Evolutionary conservation across 2,113 vertebrate genomes (phyloP), one percentile per base, ranked within the genome.

Genomic region (Phycodurus eques): DNA sequence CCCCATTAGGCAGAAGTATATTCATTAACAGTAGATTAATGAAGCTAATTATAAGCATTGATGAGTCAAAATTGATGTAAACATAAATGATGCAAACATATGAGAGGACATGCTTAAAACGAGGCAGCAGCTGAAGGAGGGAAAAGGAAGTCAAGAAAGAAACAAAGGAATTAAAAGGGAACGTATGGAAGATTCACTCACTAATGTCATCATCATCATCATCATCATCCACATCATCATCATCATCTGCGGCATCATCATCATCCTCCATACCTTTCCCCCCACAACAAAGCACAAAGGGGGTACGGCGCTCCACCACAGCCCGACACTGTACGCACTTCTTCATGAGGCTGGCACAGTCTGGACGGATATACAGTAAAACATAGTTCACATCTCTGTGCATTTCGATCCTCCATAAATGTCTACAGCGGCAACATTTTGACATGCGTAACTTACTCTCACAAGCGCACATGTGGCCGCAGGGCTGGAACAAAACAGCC

Each of bases 391-490:
- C 9, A 13, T n/a, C 33, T 39, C 35, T 54, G 19, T 20, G 19
- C 7, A 9, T 39, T 31, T 7, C 10, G 1, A 59, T 6, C 10
- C 2, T 47, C 11, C 46, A 39, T 39, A 39, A 8, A 10, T 14
- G 56, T 57, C 2, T 4, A 20, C 35, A 2, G 9, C 33, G 15
- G 8, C 19, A 2, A 56, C 51, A 57, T 71, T 59, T 17, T 27
- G 64, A 66, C 42, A 46, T 46, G 54, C 22, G 4, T 4, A 74
- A 98, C 98, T 97, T 94, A 99, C 98, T 99, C 86, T 99, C 98
- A 94, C 98, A 99, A 86, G 98, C 98, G 90, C 98, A 99, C 97
- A 99, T 99, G 91, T 99, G 98, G 79, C 98, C 98, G 75, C 97
- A 99, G 76, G 98, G 97, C 82, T 99, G 96, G 89, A 99, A 99